Evolutionary conservation across 2,888 invertebrate species (phyloP).

Genomic region (Autographa pulchrina): DNA sequence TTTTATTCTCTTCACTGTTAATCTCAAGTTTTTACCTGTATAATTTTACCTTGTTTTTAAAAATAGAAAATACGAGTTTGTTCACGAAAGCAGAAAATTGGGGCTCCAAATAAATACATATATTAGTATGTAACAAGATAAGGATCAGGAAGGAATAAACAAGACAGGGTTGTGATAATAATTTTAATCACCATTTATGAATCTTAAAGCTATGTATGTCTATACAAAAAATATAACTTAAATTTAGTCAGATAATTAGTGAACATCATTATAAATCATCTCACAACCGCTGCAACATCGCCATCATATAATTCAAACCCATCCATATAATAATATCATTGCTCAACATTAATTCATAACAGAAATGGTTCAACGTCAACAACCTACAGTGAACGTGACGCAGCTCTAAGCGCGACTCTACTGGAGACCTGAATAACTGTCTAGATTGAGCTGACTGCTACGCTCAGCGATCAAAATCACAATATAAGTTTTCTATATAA

Average conservation of each 20-base stretch:
- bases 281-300: conserved; percentile 89
- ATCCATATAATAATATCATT: conserved; percentile 81
- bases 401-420: conserved; percentile 30
- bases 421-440: conserved; percentile 34
- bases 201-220: conserved; percentile 84
- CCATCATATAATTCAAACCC: conserved; percentile 81
- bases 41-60: too few species aligned
- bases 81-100: too few species aligned
- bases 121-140: too few species aligned
- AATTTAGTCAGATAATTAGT: conserved; percentile 88
- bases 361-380: conserved; percentile 70
- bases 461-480: conserved; percentile 47
- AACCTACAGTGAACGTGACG: conserved; percentile 54
- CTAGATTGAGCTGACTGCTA: conserved; percentile 71
- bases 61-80: too few species aligned
- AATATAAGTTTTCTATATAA: conserved; percentile 53
- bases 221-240: conserved; percentile 89
- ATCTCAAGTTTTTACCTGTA: too few species aligned
- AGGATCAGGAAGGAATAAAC: background rate
- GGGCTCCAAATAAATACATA: too few species aligned
- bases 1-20: background rate
- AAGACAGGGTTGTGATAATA: conserved; percentile 77
- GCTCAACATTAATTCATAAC: conserved; percentile 76
- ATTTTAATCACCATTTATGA: conserved; percentile 83
- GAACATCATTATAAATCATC: conserved; percentile 88